These are phyloP conservation scores for Xenopus laevis DNA, from an alignment of 2,113 vertebrate species.

Conservation along the genomic window DNA sequence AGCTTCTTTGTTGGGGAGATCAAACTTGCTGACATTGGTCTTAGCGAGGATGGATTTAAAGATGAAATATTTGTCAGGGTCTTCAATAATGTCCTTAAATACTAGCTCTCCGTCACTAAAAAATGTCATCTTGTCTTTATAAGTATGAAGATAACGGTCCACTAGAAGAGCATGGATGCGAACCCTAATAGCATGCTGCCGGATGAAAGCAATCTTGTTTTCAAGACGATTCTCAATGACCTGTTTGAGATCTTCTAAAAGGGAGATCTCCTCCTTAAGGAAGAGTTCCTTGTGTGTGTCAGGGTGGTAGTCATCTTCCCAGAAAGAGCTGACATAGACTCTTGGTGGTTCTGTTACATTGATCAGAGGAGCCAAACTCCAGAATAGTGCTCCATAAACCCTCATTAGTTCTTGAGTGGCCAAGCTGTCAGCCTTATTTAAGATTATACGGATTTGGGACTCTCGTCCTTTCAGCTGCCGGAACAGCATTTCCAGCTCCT, in stretches of 20 bases:
- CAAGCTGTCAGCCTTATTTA: conserved; percentile 95
- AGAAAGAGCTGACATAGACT: conserved; percentile 97
- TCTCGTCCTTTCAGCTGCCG: conserved; percentile 92
- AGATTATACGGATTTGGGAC: conserved; percentile 95
- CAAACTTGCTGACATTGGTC: conserved; percentile 98
- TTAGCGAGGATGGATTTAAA: conserved; percentile 97
- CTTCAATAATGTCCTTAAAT: conserved; percentile 95
- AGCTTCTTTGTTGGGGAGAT: conserved; percentile 90
- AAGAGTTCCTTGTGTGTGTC: conserved; percentile 91
- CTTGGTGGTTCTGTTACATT: conserved; percentile 93
- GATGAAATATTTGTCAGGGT: conserved; percentile 96
- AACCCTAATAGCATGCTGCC: conserved; percentile 92
- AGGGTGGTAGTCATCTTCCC: conserved; percentile 88
- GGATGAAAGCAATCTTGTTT: conserved; percentile 98
- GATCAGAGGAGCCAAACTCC: conserved; percentile 96
- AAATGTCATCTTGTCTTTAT: conserved; percentile 96
- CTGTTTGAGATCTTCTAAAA: conserved; percentile 95
- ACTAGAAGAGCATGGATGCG: conserved; percentile 92
- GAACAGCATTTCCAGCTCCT: conserved; percentile 95
- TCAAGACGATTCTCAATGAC: conserved; percentile 97
- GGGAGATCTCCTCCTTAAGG: conserved; percentile 92
- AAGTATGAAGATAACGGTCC: conserved; percentile 95
- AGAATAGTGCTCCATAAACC: conserved; percentile 94
- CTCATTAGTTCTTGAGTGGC: conserved; percentile 95
- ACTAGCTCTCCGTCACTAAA: conserved; percentile 95